These are phyloP conservation scores for Cheilinus undulatus DNA, from an alignment of 2,113 vertebrate genomes.

Conservation along the genomic window DNA sequence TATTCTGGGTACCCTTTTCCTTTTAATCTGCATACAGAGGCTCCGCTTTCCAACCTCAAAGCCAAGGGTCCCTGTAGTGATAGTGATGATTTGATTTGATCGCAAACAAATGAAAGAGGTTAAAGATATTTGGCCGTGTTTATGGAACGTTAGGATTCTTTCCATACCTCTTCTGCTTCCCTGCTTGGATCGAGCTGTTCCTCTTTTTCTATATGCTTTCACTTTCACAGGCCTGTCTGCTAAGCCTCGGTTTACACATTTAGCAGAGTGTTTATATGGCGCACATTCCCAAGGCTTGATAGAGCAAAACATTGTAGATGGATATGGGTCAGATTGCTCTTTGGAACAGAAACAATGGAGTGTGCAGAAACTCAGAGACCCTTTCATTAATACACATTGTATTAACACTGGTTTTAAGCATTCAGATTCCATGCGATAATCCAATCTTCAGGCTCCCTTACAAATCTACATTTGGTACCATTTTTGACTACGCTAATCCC, in stretches of 20 bases:
- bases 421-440: too few relatives aligned
- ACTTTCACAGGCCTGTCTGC: slow-evolving; percentile 15
- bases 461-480: too few relatives aligned
- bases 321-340: slow-evolving; percentile 14
- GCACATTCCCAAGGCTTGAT: slow-evolving; percentile 66
- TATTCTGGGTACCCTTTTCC: too few relatives aligned
- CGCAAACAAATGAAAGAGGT: background rate
- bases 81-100: slow-evolving; percentile 2
- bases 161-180: background rate
- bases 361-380: background rate
- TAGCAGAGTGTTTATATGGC: slow-evolving; percentile 59
- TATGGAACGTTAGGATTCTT: background rate
- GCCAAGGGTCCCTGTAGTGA: background rate
- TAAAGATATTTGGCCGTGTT: background rate
- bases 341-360: background rate
- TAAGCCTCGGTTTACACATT: slow-evolving; percentile 65
- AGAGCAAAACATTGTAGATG: slow-evolving; percentile 1
- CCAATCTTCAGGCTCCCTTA: too few relatives aligned
- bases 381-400: too few relatives aligned
- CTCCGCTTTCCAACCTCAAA: background rate
- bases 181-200: background rate
- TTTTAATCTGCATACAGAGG: background rate
- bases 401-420: too few relatives aligned
- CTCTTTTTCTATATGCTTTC: slow-evolving; percentile 14
- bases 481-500: too few relatives aligned